Base-by-base conservation (phyloP, 2,888 invertebrate species). In the Drosophila tanythrix region DNA sequence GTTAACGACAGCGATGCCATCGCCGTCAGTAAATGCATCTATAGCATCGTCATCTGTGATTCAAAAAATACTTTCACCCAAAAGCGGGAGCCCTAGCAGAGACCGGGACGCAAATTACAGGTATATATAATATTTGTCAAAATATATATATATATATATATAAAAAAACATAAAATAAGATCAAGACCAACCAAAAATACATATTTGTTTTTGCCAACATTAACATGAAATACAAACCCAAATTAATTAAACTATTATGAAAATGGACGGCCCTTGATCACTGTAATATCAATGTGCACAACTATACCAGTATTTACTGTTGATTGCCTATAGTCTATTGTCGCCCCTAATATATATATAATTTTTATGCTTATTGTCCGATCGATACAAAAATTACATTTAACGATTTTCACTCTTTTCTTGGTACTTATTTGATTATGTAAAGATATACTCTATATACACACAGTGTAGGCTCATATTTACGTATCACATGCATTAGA, bases 21-120 rank as follows among this genome's bases (percentile, higher is more conserved):
- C 85, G 35, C 57, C 75, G n/a, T 59, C 79, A 60, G 76, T 70
- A 66, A 58, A 62, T 4, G 15, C 81, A 50, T 70, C 82, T 13
- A 60, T 70, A 40, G 70, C 78, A 43, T 74, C 70, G n/a, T 66
- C 73, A 83, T 89, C 93, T 90, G 92, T 93, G 91, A 91, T 93
- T 91, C 92, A 94, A 92, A 95, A 95, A 87, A 94, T 95, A 65
- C 96, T 96, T 92, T 96, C 97, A 52, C 97, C 97, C 25, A 94
- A 96, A 85, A 96, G 96, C 70, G 96, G 96, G 92, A 96, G 96
- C 93, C 96, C 97, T 60, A 95, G 55, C 86, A 94, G 97, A 89
- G 97, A 97, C 93, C 94, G 97, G 81, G 97, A 97, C 92, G 96
- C 96, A 93, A 97, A 96, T 93, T 97, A 97, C 94, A 97, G 97